phyloP scores from a whole-genome alignment of 2,888 invertebrate genomes.

The Troides aeacus region DNA sequence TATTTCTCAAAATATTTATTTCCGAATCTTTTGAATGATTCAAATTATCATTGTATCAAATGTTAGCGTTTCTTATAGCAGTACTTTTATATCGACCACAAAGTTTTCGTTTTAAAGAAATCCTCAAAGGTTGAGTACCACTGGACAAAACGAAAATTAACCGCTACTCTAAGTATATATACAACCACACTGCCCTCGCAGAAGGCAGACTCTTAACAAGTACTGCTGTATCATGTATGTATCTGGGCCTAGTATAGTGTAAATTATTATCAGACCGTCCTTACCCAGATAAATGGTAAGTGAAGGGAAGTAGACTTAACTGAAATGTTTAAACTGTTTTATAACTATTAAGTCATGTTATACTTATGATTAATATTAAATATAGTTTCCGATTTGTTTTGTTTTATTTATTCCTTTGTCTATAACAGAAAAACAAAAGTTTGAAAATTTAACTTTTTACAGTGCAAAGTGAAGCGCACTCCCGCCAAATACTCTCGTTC shows the following conservation, averaged over 20 bases:
- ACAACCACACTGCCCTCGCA: slow-evolving; percentile 6
- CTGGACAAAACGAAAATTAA: slow-evolving; percentile 11
- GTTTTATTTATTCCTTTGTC: slow-evolving; percentile 37
- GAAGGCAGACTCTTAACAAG: slow-evolving; percentile 4
- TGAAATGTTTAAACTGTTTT: slow-evolving; percentile 75
- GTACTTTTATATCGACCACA: no score
- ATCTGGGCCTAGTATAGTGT: slow-evolving; percentile 77
- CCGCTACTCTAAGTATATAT: slow-evolving; percentile 7
- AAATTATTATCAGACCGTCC: slow-evolving; percentile 76
- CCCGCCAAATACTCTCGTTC: no score
- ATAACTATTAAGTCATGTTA: slow-evolving; percentile 79
- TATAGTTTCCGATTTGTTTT: slow-evolving; percentile 68
- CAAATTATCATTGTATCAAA: no score
- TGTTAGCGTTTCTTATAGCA: no score
- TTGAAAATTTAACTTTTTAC: no score
- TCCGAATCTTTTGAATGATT: no score
- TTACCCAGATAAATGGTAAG: slow-evolving; percentile 75
- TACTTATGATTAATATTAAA: slow-evolving; percentile 78
- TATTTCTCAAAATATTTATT: no score
- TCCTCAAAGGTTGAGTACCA: slow-evolving; percentile 6
- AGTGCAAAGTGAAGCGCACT: no score
- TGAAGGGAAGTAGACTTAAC: slow-evolving; percentile 68
- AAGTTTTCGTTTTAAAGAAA: no score
- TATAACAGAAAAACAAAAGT: no score
- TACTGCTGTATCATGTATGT: slow-evolving; percentile 37